phyloP scores from a whole-genome alignment of 2,113 vertebrate species.

The Anguilla rostrata region DNA sequence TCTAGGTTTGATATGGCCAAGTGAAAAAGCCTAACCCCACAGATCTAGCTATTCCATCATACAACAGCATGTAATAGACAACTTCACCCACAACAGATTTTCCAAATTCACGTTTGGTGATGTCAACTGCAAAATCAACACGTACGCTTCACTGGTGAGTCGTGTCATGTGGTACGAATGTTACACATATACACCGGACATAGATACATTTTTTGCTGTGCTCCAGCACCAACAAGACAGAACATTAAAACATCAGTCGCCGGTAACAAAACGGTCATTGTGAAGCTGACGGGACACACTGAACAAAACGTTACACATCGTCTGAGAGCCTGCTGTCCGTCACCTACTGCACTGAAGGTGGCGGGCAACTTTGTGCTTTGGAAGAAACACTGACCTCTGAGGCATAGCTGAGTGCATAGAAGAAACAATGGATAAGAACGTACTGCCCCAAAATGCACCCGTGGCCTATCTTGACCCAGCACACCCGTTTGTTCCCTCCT shows the following conservation, averaged over 20 bases:
- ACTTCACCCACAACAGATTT: not conserved
- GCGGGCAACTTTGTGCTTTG: not conserved
- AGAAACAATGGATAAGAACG: not conserved
- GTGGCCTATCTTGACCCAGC: not conserved
- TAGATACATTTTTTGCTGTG: not conserved
- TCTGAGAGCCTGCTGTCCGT: not conserved
- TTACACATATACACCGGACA: not conserved
- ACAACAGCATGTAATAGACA: not conserved
- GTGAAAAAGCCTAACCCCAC: not conserved
- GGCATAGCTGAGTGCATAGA: not conserved
- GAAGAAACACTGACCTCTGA: not conserved
- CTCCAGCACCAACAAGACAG: not conserved
- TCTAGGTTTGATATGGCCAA: not conserved
- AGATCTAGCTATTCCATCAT: not conserved
- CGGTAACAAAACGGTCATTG: not conserved
- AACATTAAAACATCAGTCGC: not conserved
- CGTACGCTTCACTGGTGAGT: not conserved
- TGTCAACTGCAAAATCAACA: not conserved
- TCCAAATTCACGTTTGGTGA: not conserved
- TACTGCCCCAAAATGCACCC: not conserved
- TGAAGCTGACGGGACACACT: not conserved
- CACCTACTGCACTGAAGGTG: not conserved
- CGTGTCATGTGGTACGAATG: not conserved
- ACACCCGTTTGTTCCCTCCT: not conserved
- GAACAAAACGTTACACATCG: not conserved